Conservation (phyloP, 2,888 invertebrate species). For the Drosophila vallismaia region DNA sequence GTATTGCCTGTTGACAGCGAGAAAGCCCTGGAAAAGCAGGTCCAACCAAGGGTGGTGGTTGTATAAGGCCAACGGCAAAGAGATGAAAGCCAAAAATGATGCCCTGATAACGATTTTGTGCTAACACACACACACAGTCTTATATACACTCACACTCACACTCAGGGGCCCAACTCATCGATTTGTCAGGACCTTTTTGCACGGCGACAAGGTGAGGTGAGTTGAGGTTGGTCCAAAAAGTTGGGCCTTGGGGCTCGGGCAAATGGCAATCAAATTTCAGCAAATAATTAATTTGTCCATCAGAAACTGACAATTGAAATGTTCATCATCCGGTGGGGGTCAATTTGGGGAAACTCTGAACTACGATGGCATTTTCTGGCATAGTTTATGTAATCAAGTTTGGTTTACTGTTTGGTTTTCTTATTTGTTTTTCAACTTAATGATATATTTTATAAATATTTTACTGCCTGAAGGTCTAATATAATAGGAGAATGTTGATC, state of each 20-base stretch:
- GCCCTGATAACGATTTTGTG: slow-evolving; percentile 38
- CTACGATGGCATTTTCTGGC: neutral
- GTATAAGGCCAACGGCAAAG: slow-evolving; percentile 23
- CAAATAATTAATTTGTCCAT: slow-evolving; percentile 44
- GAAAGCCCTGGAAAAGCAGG: neutral
- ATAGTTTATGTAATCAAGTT: neutral
- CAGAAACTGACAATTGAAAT: slow-evolving; percentile 34
- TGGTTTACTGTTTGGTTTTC: neutral
- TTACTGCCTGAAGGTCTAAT: no score
- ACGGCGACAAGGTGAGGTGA: neutral
- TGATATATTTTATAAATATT: neutral
- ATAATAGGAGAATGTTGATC: no score
- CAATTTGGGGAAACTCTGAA: neutral
- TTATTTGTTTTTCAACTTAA: neutral
- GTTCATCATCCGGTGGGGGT: slow-evolving; percentile 9
- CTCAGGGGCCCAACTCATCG: slow-evolving; percentile 30
- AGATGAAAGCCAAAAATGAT: slow-evolving; percentile 46
- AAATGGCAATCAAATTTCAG: slow-evolving; percentile 38
- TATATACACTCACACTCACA: slow-evolving; percentile 14
- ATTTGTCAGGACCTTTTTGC: slow-evolving; percentile 36
- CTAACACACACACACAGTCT: slow-evolving; percentile 14
- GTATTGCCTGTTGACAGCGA: slow-evolving; percentile 27
- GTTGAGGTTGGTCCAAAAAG: slow-evolving; percentile 6
- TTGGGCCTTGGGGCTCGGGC: slow-evolving; percentile 20
- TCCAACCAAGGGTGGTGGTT: neutral